Conservation (phyloP, 2,888 invertebrate species). For the Patella ulyssiponensis region DNA sequence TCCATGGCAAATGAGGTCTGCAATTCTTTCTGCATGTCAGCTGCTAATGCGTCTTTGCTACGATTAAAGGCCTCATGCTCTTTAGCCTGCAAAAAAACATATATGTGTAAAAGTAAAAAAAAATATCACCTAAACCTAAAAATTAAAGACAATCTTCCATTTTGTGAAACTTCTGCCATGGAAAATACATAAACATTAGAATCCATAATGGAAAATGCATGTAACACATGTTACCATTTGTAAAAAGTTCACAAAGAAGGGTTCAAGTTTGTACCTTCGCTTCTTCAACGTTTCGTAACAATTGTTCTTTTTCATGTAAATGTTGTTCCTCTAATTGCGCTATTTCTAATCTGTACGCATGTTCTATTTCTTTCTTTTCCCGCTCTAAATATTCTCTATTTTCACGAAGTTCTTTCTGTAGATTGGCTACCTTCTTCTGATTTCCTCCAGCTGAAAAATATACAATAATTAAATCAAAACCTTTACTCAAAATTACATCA, state of each 20-base stretch:
- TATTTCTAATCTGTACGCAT: conserved; percentile 59
- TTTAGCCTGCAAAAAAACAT: conserved; percentile 39
- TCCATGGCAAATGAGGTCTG: conserved; percentile 53
- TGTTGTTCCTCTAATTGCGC: conserved; percentile 57
- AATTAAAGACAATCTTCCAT: no score
- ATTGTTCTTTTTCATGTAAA: conserved; percentile 51
- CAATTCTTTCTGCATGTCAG: conserved; percentile 53
- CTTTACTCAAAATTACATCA: neutral
- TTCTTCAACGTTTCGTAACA: conserved; percentile 47
- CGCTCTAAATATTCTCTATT: conserved; percentile 56
- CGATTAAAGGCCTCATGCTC: conserved; percentile 48
- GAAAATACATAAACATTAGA: neutral
- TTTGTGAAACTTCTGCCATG: neutral
- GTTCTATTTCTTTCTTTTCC: conserved; percentile 64
- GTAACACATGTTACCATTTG: no score
- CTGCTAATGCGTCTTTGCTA: conserved; percentile 44
- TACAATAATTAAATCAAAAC: neutral
- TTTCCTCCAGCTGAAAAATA: conserved; percentile 33
- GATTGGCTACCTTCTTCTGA: conserved; percentile 32
- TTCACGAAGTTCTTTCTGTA: conserved; percentile 42
- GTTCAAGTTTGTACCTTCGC: conserved; percentile 51
- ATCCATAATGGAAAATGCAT: no score
- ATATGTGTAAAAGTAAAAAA: neutral
- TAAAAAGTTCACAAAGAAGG: no score
- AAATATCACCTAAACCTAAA: neutral